Base-by-base conservation (phyloP, 2,888 invertebrate species). In the Disparrhopalites patrizii region DNA sequence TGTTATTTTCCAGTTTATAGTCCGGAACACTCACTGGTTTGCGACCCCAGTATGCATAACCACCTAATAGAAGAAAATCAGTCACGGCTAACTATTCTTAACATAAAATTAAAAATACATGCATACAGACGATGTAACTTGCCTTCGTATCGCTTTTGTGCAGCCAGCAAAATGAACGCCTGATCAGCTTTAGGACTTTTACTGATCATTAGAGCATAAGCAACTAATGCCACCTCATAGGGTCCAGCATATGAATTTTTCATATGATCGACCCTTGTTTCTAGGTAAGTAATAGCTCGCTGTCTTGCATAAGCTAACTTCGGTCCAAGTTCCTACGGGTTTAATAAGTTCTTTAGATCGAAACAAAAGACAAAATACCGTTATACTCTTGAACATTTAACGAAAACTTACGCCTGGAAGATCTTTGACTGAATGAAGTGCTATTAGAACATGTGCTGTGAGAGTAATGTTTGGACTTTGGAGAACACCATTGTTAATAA, bases 401-500 rank as follows among this genome's bases (percentile, higher is more conserved):
- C 27, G 60, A 56, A 55, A 56, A 43, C 83, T 78, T 77, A 83
- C 84, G 70, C 86, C 86, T 0, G 86, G 81, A 23, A 93, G 81
- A 80, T 93, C 92, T 79, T 90, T 91, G 0, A 92, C 91, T 0
- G 86, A 85, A 66, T 90, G 88, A 74, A 97, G 80, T 1, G 92
- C 90, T 71, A 96, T 92, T 7, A 97, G 82, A 0, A 95, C 93
- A 77, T 96, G 94, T 0, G 97, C 94, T 0, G 97, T 97, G 23
- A 97, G 81, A 1, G 93, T 90, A 28, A 96, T 88, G 78, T 94
- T 94, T 0, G 81, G 78, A 78, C 85, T 85, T 63, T 82, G 81
- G 25, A 87, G 79, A 23, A 67, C 67, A 18, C 67, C 68, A 38
- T 67, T 36, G 23, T 69, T 62, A 1, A 54, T 52, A 18, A 70